Percentiles rank a stretch among this genome's conserved stretches.
Conservation (phyloP, 2,888 invertebrate species). For the Autographa pulchrina region DNA sequence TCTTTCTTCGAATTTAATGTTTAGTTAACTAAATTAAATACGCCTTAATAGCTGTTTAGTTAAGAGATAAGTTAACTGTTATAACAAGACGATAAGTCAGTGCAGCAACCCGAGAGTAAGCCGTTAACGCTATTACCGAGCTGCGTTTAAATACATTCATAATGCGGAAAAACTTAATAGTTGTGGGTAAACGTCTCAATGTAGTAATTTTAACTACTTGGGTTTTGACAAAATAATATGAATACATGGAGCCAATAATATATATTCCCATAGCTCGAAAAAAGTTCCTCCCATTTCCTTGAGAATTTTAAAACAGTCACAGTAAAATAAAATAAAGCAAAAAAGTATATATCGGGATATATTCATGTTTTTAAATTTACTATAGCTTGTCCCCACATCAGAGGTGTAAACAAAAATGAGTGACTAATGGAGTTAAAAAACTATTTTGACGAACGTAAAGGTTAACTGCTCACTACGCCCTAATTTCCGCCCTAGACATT, state of each 20-base stretch:
- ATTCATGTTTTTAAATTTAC: too few relatives aligned
- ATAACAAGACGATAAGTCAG: background rate
- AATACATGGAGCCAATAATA: too few relatives aligned
- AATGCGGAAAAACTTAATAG: background rate
- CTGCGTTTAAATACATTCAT: background rate
- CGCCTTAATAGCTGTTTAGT: background rate
- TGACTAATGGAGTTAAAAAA: background rate
- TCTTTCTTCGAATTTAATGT: background rate
- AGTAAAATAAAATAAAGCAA: too few relatives aligned
- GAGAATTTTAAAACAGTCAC: too few relatives aligned
- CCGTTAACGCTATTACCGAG: background rate
- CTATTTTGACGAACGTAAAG: background rate
- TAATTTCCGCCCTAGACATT: constrained; percentile 37
- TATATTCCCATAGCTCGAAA: too few relatives aligned
- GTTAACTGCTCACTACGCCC: constrained; percentile 11
- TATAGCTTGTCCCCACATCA: too few relatives aligned
- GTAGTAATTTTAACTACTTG: too few relatives aligned
- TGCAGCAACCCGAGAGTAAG: background rate
- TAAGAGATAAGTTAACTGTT: background rate
- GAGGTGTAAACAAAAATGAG: too few relatives aligned
- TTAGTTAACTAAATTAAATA: too few relatives aligned
- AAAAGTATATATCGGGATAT: too few relatives aligned
- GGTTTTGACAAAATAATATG: too few relatives aligned
- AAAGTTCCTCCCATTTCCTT: too few relatives aligned
- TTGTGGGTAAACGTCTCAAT: background rate